Evolutionary conservation across 2,888 invertebrate genomes (phyloP).

Genomic region (Copidosoma aretas): DNA sequence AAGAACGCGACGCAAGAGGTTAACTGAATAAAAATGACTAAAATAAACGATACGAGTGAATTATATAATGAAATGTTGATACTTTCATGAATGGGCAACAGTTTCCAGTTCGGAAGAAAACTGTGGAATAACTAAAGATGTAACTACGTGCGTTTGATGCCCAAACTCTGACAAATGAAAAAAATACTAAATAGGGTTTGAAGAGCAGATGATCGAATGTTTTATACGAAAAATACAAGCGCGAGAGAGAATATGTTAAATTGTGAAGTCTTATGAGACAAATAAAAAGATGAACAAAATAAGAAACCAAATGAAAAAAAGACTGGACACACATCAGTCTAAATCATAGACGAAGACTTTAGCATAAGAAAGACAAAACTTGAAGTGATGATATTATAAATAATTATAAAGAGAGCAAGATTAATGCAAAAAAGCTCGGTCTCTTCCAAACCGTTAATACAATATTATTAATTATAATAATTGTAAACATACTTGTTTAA

Average conservation of each 20-base stretch:
- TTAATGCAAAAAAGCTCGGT: constrained; percentile 42
- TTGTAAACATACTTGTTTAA: constrained; percentile 18
- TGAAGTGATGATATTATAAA: too few species aligned
- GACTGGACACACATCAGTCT: constrained; percentile 41
- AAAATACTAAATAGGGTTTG: constrained; percentile 38
- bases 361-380: constrained; percentile 56
- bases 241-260: constrained; percentile 35
- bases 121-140: too few species aligned
- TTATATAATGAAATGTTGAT: constrained; percentile 38
- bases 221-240: constrained; percentile 40
- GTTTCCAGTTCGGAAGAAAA: constrained; percentile 38
- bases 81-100: constrained; percentile 47
- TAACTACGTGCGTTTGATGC: constrained; percentile 1
- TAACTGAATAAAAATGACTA: constrained; percentile 4
- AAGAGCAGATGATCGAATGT: constrained; percentile 48
- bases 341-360: constrained; percentile 55
- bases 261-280: constrained; percentile 35
- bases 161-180: constrained; percentile 5
- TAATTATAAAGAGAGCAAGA: constrained; percentile 33
- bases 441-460: constrained; percentile 51
- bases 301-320: constrained; percentile 26
- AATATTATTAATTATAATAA: constrained; percentile 10
- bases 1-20: constrained; percentile 25
- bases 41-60: constrained; percentile 35
- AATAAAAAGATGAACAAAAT: constrained; percentile 24